phyloP scores from a whole-genome alignment of 2,888 invertebrate species.

The Myopa tessellatipennis region DNA sequence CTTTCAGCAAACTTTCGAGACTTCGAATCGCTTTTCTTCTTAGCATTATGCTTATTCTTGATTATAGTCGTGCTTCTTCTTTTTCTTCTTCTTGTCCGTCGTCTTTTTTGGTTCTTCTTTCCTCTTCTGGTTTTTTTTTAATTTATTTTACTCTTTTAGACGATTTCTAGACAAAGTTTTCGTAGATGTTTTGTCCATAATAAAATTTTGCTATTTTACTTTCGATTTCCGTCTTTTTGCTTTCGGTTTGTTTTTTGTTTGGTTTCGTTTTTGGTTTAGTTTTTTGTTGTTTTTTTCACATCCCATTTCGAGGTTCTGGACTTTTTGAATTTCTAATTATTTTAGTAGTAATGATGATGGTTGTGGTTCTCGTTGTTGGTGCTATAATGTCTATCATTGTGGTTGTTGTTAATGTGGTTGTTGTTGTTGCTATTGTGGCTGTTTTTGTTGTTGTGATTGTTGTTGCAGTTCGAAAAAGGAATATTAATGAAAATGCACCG shows the following conservation, averaged over 20 bases:
- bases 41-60: too few species aligned
- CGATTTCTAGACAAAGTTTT: too few species aligned
- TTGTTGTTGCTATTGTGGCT: neutral
- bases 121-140: too few species aligned
- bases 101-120: too few species aligned
- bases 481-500: constrained; percentile 31
- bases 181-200: too few species aligned
- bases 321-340: neutral
- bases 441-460: neutral
- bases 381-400: neutral
- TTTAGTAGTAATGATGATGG: neutral
- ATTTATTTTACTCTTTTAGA: too few species aligned
- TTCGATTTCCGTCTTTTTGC: neutral
- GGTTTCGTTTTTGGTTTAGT: constrained; percentile 9
- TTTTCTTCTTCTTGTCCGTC: neutral
- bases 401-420: neutral
- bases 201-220: neutral
- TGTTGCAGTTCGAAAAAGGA: neutral
- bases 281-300: neutral
- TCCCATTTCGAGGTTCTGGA: neutral
- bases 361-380: neutral
- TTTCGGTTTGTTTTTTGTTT: constrained; percentile 13
- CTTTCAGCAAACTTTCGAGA: too few species aligned
- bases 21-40: too few species aligned
- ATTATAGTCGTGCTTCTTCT: neutral